These are phyloP conservation scores for Yponomeuta sedellus DNA, from an alignment of 2,888 invertebrate genomes.

Conservation along the genomic window DNA sequence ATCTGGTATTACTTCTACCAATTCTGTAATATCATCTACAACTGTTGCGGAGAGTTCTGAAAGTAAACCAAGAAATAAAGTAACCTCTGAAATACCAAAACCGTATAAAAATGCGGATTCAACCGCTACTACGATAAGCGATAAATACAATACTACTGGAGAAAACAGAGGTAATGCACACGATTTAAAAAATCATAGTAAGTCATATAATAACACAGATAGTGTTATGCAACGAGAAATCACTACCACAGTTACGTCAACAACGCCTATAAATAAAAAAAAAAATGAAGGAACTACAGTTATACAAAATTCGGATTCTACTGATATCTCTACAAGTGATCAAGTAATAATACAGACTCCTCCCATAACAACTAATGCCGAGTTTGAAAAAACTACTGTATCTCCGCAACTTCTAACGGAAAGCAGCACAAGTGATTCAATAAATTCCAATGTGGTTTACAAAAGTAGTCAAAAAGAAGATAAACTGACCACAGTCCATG, in stretches of 20 bases:
- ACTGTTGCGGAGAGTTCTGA: background rate
- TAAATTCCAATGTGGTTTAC: background rate
- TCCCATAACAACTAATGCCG: background rate
- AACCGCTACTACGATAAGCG: background rate
- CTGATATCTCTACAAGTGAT: background rate
- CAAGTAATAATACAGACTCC: background rate
- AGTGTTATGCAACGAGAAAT: no score
- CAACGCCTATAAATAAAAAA: background rate
- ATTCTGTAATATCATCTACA: background rate
- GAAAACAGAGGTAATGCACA: no score
- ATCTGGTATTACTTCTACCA: background rate
- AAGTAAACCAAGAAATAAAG: no score
- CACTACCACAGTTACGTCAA: background rate
- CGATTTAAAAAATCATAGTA: no score
- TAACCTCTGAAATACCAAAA: no score
- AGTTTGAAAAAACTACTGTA: background rate
- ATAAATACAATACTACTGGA: background rate
- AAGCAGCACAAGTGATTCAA: background rate
- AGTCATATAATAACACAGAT: no score
- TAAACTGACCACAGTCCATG: background rate
- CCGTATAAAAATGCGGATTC: background rate
- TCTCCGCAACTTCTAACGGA: background rate
- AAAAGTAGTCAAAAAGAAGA: background rate
- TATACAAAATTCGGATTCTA: background rate
- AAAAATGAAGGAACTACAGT: background rate